A percentile compares a stretch with the other conserved stretches of the same genome.
These are phyloP conservation scores for honey bee (Apis mellifera) DNA, from an alignment of 1,140 invertebrate genomes.

Conservation along the genomic window DNA sequence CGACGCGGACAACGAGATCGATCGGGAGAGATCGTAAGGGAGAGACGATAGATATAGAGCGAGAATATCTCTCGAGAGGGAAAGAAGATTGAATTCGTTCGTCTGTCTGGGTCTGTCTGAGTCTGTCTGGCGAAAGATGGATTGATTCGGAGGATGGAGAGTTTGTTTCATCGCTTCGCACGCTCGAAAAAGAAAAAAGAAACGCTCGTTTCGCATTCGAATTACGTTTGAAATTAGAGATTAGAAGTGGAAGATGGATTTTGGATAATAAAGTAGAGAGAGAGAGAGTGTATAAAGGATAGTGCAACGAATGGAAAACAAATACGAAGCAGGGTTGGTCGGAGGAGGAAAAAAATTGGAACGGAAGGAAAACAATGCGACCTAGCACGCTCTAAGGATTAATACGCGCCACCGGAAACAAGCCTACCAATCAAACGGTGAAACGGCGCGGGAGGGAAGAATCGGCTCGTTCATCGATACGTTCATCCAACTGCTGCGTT, in stretches of 20 bases:
- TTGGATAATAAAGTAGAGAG: too few species aligned
- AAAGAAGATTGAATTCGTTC: background rate
- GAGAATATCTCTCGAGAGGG: background rate
- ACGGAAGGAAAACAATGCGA: background rate
- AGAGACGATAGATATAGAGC: too few species aligned
- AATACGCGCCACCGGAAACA: background rate
- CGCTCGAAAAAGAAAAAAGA: too few species aligned
- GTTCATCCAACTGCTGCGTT: constrained; percentile 7
- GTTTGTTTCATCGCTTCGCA: background rate
- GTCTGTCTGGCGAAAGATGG: background rate
- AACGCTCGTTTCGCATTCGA: too few species aligned
- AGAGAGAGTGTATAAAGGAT: too few species aligned
- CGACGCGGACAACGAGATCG: background rate
- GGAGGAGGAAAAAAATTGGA: background rate
- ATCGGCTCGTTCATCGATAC: constrained; percentile 1
- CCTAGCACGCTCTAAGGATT: background rate
- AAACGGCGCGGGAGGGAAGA: constrained; percentile 18
- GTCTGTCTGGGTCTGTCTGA: too few species aligned
- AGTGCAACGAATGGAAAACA: too few species aligned
- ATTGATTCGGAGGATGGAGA: background rate
- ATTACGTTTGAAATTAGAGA: too few species aligned
- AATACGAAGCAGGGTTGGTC: background rate
- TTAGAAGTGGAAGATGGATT: too few species aligned
- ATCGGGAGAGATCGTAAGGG: too few species aligned
- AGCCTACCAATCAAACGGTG: constrained; percentile 29